phyloP scores from a whole-genome alignment of 2,113 vertebrate species.

The Bagarius yarrelli region DNA sequence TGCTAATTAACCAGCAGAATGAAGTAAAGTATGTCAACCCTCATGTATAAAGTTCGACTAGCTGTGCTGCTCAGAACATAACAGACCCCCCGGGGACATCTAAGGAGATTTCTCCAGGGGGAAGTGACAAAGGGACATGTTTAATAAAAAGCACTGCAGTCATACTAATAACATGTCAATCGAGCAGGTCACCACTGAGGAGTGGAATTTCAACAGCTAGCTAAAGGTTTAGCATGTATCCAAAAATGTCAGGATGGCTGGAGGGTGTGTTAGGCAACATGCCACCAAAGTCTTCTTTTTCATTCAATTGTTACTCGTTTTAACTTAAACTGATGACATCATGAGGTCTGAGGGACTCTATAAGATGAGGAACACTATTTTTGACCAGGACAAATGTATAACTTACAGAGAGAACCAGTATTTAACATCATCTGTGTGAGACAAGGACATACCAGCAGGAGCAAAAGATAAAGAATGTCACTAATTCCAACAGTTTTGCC shows the following conservation, averaged over 20 bases:
- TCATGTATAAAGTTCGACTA: neutral
- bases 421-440: too few species aligned
- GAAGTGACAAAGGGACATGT: slow-evolving; percentile 7
- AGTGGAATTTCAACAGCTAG: neutral
- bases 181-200: neutral
- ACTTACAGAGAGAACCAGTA: too few species aligned
- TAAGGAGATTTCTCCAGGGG: neutral
- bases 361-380: neutral
- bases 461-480: neutral
- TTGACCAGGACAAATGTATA: neutral
- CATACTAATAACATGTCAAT: slow-evolving; percentile 3
- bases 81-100: neutral
- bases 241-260: neutral
- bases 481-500: neutral
- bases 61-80: neutral
- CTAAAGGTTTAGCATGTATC: neutral
- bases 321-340: neutral
- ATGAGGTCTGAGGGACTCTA: neutral
- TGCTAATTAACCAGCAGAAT: slow-evolving; percentile 20
- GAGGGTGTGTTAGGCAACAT: neutral
- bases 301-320: neutral
- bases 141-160: slow-evolving; percentile 2
- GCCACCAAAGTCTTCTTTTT: neutral
- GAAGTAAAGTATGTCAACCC: slow-evolving; percentile 8
- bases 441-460: too few species aligned